These are phyloP conservation scores for Entosphenus tridentatus DNA, from an alignment of 2,113 vertebrate genomes.

Conservation along the genomic window DNA sequence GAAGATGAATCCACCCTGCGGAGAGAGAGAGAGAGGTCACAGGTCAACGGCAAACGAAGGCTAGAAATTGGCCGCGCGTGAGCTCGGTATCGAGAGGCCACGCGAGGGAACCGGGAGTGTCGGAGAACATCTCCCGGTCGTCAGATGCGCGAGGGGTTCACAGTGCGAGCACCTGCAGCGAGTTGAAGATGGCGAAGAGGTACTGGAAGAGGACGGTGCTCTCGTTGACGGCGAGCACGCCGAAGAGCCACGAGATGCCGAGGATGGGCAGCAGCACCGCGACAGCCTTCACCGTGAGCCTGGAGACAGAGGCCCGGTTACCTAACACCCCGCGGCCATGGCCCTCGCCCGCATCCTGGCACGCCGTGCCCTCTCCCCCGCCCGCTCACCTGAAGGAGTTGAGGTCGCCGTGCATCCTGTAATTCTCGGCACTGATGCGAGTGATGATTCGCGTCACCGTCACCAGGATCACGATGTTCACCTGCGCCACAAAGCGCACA, in stretches of 20 bases:
- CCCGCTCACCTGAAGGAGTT: slow-evolving; percentile 61
- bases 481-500: slow-evolving; percentile 21
- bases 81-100: too few species aligned
- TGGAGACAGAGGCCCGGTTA: slow-evolving; percentile 13
- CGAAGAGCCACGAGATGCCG: slow-evolving; percentile 86
- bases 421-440: slow-evolving; percentile 71
- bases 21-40: not conserved
- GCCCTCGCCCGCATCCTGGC: not conserved
- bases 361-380: not conserved
- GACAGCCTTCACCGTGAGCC: slow-evolving; percentile 67
- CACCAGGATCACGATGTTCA: slow-evolving; percentile 66
- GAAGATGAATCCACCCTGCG: slow-evolving; percentile 93
- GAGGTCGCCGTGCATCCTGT: slow-evolving; percentile 60
- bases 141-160: too few species aligned
- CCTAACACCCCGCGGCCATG: not conserved
- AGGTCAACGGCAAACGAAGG: too few species aligned
- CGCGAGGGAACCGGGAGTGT: slow-evolving; percentile 6
- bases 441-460: slow-evolving; percentile 85
- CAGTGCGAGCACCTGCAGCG: slow-evolving; percentile 43
- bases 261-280: slow-evolving; percentile 75
- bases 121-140: not conserved
- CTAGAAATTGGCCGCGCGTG: too few species aligned
- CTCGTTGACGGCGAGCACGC: slow-evolving; percentile 55
- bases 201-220: slow-evolving; percentile 62
- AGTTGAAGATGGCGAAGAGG: slow-evolving; percentile 76